A percentile compares a stretch with the other conserved stretches of the same genome.
These are phyloP conservation scores for Lithophane semibrunnea DNA, from an alignment of 2,888 invertebrate species.

Conservation along the genomic window DNA sequence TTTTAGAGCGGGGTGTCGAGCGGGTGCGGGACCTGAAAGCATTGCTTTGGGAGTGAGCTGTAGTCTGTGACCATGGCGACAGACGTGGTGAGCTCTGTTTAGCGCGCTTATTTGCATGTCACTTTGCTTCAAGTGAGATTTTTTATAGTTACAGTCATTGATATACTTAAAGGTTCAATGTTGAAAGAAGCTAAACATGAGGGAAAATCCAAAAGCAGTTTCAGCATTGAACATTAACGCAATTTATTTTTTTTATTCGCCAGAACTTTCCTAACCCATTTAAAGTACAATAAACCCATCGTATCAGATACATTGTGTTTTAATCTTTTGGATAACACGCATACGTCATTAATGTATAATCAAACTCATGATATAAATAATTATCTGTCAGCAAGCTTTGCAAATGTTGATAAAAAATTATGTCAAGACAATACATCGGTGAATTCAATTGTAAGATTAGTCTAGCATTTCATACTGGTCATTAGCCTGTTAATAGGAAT, in stretches of 20 bases:
- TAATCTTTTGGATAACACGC: constrained; percentile 48
- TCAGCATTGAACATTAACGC: neutral
- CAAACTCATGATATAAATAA: constrained; percentile 40
- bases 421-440: constrained; percentile 49
- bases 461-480: neutral
- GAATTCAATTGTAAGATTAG: neutral
- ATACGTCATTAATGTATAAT: constrained; percentile 35
- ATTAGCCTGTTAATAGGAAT: neutral
- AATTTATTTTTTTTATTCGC: neutral
- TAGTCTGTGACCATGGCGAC: neutral
- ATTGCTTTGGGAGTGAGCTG: neutral
- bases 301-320: constrained; percentile 50
- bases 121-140: neutral
- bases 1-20: too few relatives aligned
- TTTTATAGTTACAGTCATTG: neutral
- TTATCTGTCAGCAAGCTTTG: constrained; percentile 50
- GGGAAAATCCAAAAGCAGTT: neutral
- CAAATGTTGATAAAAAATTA: constrained; percentile 53
- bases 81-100: neutral
- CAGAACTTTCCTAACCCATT: constrained; percentile 36
- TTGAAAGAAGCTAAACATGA: neutral
- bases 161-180: neutral
- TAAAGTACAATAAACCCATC: constrained; percentile 47
- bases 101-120: neutral
- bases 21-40: neutral